Base-by-base conservation (phyloP, 2,797 vertebrate genomes). In the Gambusia yucatana region DNA sequence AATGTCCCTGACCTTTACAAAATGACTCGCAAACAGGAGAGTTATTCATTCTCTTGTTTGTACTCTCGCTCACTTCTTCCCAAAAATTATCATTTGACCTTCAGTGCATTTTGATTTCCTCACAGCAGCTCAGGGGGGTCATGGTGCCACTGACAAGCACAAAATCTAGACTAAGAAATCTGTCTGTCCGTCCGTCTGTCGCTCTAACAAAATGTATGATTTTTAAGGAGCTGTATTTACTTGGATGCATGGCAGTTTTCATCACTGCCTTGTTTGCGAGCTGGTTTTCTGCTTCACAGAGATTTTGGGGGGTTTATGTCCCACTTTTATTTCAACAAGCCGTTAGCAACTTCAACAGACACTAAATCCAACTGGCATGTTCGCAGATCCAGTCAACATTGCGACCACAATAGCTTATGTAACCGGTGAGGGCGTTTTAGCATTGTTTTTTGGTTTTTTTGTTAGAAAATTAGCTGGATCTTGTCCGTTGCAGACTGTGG, bases 1-100 rank as follows among this genome's bases (percentile, higher is more conserved):
- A 87, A 92, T 88, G 87, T 85, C 73, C 79, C 77, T 91, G 91
- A 93, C 93, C 93, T 94, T 95, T 94, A 85, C 85, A 83, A 87
- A 89, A 88, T 92, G 89, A 92, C 89, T 93, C 93, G 84, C 81
- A 91, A 92, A 93, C 84, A 81, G 81, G 86, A 88, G 87, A 82
- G 88, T 86, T 77, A 89, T 92, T 93, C 82, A 85, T 93, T 93
- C 91, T 86, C 86, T 80, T 84, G 84, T 72, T 78, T 77, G 82
- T 82, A 85, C 82, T 88, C 87, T 89, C 86, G 88, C 88, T 88
- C 88, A 90, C 89, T 87, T 84, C 86, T 88, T 90, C 84, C 83
- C 85, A 83, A 89, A 89, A 90, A 94, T 95, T 93, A 95, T 89
- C 91, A 93, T 93, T 86, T 95, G 94, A 95, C 93, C 93, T 95